phyloP scores from a whole-genome alignment of 2,888 invertebrate species.

The Chirona hameri region DNA sequence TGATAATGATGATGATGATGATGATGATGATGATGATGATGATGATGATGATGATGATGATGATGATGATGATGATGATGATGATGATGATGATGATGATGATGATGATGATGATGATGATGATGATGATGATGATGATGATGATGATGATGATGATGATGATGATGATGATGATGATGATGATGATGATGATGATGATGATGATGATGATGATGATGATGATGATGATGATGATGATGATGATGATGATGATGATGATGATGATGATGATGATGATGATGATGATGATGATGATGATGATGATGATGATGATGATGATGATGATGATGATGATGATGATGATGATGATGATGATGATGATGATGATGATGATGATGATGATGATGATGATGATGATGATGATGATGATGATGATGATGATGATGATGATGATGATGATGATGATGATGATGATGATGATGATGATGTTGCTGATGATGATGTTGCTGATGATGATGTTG shows the following conservation, averaged over 20 bases:
- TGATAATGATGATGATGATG: slow-evolving; percentile 22
- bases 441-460: too few relatives aligned
- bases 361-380: slow-evolving; percentile 22
- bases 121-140: slow-evolving; percentile 22
- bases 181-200: slow-evolving; percentile 22
- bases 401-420: slow-evolving; percentile 22
- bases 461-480: too few relatives aligned
- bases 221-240: slow-evolving; percentile 22
- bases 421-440: slow-evolving; percentile 22
- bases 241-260: slow-evolving; percentile 22
- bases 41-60: slow-evolving; percentile 22
- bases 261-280: slow-evolving; percentile 22
- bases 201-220: slow-evolving; percentile 22
- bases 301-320: slow-evolving; percentile 22
- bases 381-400: slow-evolving; percentile 22
- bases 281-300: slow-evolving; percentile 22
- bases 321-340: slow-evolving; percentile 22
- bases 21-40: slow-evolving; percentile 22
- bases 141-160: slow-evolving; percentile 22
- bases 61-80: slow-evolving; percentile 22
- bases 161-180: slow-evolving; percentile 22
- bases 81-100: slow-evolving; percentile 22
- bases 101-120: slow-evolving; percentile 22
- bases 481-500: too few relatives aligned
- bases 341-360: slow-evolving; percentile 22